Base-by-base conservation (phyloP, 2,113 vertebrate genomes). In the Sminthopsis crassicaudata region DNA sequence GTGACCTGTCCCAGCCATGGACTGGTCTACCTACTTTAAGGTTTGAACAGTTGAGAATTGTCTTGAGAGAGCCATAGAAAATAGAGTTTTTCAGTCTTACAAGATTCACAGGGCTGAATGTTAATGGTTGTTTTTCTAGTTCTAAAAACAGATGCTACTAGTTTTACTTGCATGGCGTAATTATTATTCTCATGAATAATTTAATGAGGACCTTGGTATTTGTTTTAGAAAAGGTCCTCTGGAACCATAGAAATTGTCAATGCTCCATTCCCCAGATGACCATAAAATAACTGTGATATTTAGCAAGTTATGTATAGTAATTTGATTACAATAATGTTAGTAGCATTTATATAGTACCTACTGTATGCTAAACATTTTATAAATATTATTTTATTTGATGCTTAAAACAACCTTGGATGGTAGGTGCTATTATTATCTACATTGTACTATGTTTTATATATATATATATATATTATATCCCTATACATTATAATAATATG, bases 141-240 rank as follows among this genome's bases (percentile, higher is more conserved):
- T 51, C 2, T 50, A 57, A 46, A 27, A 26, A 50, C 92, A 91
- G 42, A 0, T 48, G 88, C 51, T 27, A 94, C 23, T 90, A 84
- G 12, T 94, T 96, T 94, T 90, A 93, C 53, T 95, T 84, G 67
- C 76, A 53, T 91, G 46, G 93, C n/a, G 19, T 93, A 46, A 89
- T 36, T 96, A 22, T 90, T 26, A 30, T 89, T 94, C 93, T 95
- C 46, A 90, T 50, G 53, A 93, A 67, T 57, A 24, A 91, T 89
- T 96, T 96, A 91, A 94, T 94, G 96, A 92, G 53, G n/a, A 48
- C 95, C 94, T 97, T 67, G 67, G n/a, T 84, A 84, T 22, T 84
- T 84, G 16, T 84, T 36, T 36, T 36, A 36, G 30, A 76, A 91
- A 92, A 94, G 42, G 53, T 53, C 88, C 67, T 89, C 11, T 30